Base-by-base conservation (phyloP, 2,888 invertebrate genomes). In the Agrilus mali region DNA sequence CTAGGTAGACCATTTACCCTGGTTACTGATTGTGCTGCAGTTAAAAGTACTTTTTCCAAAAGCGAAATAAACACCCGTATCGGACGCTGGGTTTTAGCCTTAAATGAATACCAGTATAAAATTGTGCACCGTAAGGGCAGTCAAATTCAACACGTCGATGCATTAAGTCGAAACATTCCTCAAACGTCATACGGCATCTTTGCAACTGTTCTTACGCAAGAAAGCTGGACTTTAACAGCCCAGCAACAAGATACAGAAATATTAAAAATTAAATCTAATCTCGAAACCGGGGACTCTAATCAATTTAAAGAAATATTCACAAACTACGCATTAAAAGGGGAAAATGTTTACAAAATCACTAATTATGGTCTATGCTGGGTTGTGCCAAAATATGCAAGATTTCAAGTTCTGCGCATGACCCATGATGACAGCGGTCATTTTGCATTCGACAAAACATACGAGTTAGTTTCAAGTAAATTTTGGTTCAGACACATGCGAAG, bases 351-450 rank as follows among this genome's bases (percentile, higher is more conserved):
- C 17, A 17, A 17, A 17, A 17, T 17, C 5, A 17, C 17, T 4
- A 17, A 17, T 17, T 32, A 7, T 7, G 40, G 33, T 2, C 3
- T 14, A 4, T 17, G 44, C 2, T 35, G 32, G 33, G 27, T 40
- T 7, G 36, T 33, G n/a, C n/a, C n/a, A n/a, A 40, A 15, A n/a
- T 4, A 15, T 13, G 14, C n/a, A 12, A 8, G 38, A 2, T 40
- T 13, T 16, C 31, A 36, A 46, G 43, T 42, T 7, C 15, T 31
- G 20, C 31, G 34, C 16, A 15, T 36, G 31, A 22, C 39, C 40
- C 50, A 47, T 33, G 49, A 50, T 27, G 38, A 40, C 33, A n/a
- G 37, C 7, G 47, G 52, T 12, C 52, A 52, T 40, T 49, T 40
- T 14, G 36, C 31, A n/a, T 22, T 43, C 3, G 49, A 47, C 13